Evolutionary conservation across 2,888 invertebrate species (phyloP), one percentile per base, ranked within the genome.

Genomic region (Elmis aenea): DNA sequence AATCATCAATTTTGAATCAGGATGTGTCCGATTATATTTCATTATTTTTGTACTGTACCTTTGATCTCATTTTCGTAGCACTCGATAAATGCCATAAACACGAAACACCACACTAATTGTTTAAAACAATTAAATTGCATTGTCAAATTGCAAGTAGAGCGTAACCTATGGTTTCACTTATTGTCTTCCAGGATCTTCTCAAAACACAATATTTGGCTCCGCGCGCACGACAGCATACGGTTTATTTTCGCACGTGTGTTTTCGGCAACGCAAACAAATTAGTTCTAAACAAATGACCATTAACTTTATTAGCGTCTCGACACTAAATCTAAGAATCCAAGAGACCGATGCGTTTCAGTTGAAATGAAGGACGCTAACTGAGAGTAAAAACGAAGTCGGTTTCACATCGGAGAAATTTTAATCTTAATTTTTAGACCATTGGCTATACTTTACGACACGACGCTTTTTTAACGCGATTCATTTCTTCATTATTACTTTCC

Each of bases 11-110:
- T n/a, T n/a, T n/a, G n/a, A n/a, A n/a, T n/a, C n/a, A n/a, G n/a
- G n/a, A n/a, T n/a, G n/a, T n/a, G n/a, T n/a, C n/a, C n/a, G n/a
- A n/a, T n/a, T n/a, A n/a, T n/a, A n/a, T n/a, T n/a, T n/a, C n/a
- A n/a, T n/a, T n/a, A n/a, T n/a, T n/a, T n/a, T n/a, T n/a, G n/a
- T n/a, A n/a, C n/a, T n/a, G n/a, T 54, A 64, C 64, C 64, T 62
- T 57, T 55, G 45, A 66, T 65, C 33, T 65, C 64, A 45, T 66
- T 66, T 44, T 64, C 61, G 22, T 58, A 58, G 45, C 59, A 58
- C 48, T 55, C 51, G 42, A 51, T 56, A 29, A 55, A 38, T 39
- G 52, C 52, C 35, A 56, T 43, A 42, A 58, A 42, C 46, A 59
- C 43, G 37, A 50, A 52, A 43, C 55, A 56, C 51, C 51, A 48